These are phyloP conservation scores for Pangasianodon gigas DNA, from an alignment of 2,113 vertebrate species.

Conservation along the genomic window DNA sequence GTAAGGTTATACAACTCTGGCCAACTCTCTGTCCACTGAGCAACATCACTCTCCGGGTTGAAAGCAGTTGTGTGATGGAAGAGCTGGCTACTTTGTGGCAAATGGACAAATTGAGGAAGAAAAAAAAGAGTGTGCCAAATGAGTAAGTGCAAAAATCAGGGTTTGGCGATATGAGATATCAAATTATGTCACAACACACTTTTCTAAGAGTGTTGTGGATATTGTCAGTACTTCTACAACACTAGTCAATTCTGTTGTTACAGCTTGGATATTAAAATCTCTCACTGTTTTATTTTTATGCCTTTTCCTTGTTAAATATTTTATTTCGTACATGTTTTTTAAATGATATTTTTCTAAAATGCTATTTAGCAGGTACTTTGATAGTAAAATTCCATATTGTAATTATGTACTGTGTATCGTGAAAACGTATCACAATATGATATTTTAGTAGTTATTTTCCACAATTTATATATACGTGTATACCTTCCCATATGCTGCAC, in stretches of 20 bases:
- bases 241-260: background rate
- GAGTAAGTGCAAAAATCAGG: background rate
- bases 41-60: background rate
- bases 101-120: background rate
- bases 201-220: background rate
- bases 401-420: background rate
- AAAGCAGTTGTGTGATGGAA: background rate
- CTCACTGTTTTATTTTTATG: background rate
- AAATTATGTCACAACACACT: background rate
- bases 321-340: background rate
- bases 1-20: constrained; percentile 34
- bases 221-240: background rate
- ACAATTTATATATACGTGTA: no score
- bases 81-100: background rate
- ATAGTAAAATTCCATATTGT: background rate
- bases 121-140: background rate
- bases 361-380: background rate
- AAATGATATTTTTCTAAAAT: background rate
- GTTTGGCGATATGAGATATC: background rate
- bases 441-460: no score
- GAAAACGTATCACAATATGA: background rate
- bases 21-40: constrained; percentile 24
- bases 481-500: background rate
- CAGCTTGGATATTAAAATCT: background rate
- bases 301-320: background rate